Base-by-base conservation (phyloP, 2,797 vertebrate genomes). In the Acanthornis magna region DNA sequence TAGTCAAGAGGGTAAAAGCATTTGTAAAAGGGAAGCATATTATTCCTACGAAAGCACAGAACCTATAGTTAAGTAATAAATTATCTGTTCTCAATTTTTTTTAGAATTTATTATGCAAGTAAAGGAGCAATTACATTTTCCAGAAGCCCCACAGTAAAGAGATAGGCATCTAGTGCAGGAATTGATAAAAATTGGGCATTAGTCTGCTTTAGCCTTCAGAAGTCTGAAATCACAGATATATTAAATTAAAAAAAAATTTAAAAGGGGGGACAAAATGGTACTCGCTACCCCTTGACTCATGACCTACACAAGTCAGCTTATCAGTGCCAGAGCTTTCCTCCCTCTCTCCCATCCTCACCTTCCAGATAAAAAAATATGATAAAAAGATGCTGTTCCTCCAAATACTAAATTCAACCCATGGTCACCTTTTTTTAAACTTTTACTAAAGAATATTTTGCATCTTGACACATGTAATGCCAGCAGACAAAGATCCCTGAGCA, bases 201-300 rank as follows among this genome's bases (percentile, higher is more conserved):
- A 21, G 19, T 32, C 36, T 74, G 20, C n/a, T 61, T 36, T 1
- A 81, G 20, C 3, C 34, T 61, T 89, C 61, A 53, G 65, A 85
- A 67, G 20, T 7, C 25, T 48, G 3, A 54, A 11, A 47, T 6
- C 10, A 60, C 2, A 3, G 11, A 53, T 11, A 43, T 2, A 36
- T 21, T 1, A 5, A 43, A 38, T 6, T 11, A 38, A 29, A 19
- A 29, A n/a, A 22, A 2, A 2, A 23, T 18, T 26, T 2, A 5
- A 26, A 55, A 10, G 2, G 1, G 12, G 5, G 36, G 0, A 65
- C 4, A 78, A 71, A 81, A 54, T 13, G 10, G 7, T 20, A 36
- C 25, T 87, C 81, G 20, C 43, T 84, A 36, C 9, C 8, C 70
- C 6, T 68, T 63, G 3, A 48, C 19, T 58, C 16, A 60, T 5